Conservation (phyloP, 2,888 invertebrate genomes). For the Ophonus ardosiacus region DNA sequence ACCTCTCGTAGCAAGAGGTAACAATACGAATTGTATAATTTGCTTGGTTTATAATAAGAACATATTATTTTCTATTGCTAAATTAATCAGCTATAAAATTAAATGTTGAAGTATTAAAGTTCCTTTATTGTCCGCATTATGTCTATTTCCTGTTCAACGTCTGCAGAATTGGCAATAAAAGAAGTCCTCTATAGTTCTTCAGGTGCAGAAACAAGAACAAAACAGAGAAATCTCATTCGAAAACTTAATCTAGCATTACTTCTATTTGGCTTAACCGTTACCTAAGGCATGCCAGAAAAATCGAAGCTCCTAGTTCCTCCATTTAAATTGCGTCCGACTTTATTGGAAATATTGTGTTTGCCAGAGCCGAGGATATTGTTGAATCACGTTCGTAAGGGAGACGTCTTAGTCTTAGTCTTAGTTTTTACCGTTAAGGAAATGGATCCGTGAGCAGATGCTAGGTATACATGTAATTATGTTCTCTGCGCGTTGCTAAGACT, state of each 20-base stretch:
- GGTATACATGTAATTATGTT: constrained; percentile 55
- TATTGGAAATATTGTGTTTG: constrained; percentile 59
- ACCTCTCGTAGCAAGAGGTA: too few species aligned
- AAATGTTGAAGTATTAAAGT: neutral
- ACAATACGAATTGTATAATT: too few species aligned
- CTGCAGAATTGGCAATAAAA: constrained; percentile 30
- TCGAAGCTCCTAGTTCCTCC: constrained; percentile 39
- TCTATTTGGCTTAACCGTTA: constrained; percentile 51
- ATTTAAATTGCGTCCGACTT: constrained; percentile 60
- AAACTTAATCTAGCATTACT: constrained; percentile 50
- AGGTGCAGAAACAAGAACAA: constrained; percentile 20
- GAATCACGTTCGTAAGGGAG: constrained; percentile 52
- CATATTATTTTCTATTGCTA: neutral
- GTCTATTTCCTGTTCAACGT: neutral
- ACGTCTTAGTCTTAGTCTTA: constrained; percentile 23
- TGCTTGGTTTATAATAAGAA: neutral
- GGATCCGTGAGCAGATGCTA: constrained; percentile 55
- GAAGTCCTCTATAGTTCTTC: constrained; percentile 3
- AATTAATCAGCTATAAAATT: neutral
- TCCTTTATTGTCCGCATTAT: constrained; percentile 8
- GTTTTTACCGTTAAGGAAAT: constrained; percentile 47
- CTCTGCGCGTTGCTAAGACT: constrained; percentile 31
- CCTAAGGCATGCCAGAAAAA: constrained; percentile 2
- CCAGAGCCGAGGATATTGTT: constrained; percentile 49
- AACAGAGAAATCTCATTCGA: constrained; percentile 22